Percentiles rank a stretch among this genome's conserved stretches.
Conservation (phyloP, 2,113 vertebrate genomes). For the Ia io region DNA sequence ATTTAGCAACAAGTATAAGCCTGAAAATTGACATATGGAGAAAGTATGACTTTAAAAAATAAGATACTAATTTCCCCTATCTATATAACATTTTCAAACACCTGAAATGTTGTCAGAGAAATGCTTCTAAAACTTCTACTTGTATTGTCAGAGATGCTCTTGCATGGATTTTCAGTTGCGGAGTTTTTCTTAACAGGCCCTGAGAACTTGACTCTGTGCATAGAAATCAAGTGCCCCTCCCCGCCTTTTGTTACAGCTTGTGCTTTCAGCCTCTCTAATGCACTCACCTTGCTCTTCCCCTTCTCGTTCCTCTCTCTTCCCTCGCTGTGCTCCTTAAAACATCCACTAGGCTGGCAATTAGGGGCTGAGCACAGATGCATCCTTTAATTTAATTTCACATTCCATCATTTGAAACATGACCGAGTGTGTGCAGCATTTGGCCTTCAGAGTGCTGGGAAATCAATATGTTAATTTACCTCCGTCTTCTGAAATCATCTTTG, state of each 20-base stretch:
- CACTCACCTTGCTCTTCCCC: background rate
- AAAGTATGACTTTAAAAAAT: background rate
- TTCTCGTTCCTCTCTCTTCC: background rate
- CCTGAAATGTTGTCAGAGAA: background rate
- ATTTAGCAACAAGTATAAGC: background rate
- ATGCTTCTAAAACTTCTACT: background rate
- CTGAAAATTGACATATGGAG: background rate
- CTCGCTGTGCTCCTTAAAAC: background rate
- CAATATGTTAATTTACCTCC: constrained; percentile 63
- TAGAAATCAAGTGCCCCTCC: background rate
- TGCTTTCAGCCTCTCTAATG: background rate
- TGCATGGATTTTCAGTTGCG: background rate
- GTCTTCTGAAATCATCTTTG: constrained; percentile 16
- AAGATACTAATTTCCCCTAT: constrained; percentile 1
- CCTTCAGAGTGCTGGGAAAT: constrained; percentile 65
- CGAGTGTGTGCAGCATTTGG: background rate
- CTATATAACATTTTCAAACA: background rate
- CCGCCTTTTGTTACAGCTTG: background rate
- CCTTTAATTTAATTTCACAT: constrained; percentile 74
- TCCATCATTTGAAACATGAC: constrained; percentile 63
- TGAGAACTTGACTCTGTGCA: background rate
- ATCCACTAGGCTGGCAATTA: constrained; percentile 48
- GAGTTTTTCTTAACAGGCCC: background rate
- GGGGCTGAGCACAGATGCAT: constrained; percentile 61
- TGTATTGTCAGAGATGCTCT: background rate